phyloP scores from a whole-genome alignment of 2,888 invertebrate species.

The Macaria notata region DNA sequence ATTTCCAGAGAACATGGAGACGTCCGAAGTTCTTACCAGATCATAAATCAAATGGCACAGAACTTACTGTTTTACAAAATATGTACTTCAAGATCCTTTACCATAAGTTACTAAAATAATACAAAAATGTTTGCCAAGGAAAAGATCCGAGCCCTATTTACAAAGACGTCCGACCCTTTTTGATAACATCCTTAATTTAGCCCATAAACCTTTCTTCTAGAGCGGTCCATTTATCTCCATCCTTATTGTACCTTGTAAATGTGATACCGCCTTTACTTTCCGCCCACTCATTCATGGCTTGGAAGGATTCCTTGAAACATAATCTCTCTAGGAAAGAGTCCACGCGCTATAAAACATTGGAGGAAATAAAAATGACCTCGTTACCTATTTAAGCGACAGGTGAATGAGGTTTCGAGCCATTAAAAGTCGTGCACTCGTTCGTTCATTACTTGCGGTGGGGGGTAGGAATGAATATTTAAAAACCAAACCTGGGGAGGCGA shows the following conservation, averaged over 20 bases:
- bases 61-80: slow-evolving; percentile 14
- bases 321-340: slow-evolving; percentile 11
- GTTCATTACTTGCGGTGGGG: slow-evolving; percentile 44
- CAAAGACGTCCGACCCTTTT: slow-evolving; percentile 26
- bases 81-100: slow-evolving; percentile 2
- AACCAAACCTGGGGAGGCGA: slow-evolving; percentile 32
- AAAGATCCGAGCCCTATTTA: slow-evolving; percentile 5
- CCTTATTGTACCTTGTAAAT: slow-evolving; percentile 26
- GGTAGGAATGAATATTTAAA: slow-evolving; percentile 41
- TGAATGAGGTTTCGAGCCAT: slow-evolving; percentile 46
- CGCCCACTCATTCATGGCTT: slow-evolving; percentile 22
- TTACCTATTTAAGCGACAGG: slow-evolving; percentile 42
- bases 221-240: slow-evolving; percentile 27
- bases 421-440: slow-evolving; percentile 45
- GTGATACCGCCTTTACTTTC: slow-evolving; percentile 25
- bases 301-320: slow-evolving; percentile 20
- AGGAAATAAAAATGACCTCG: slow-evolving; percentile 37
- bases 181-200: slow-evolving; percentile 26
- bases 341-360: slow-evolving; percentile 26
- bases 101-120: neutral
- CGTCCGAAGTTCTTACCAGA: slow-evolving; percentile 15
- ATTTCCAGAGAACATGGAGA: slow-evolving; percentile 31
- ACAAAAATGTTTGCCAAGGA: slow-evolving; percentile 1
- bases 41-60: slow-evolving; percentile 18
- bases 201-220: slow-evolving; percentile 22